Percentiles rank a stretch among this genome's conserved stretches.
Conservation (phyloP, 2,888 invertebrate species). For the Andrena bucephala region DNA sequence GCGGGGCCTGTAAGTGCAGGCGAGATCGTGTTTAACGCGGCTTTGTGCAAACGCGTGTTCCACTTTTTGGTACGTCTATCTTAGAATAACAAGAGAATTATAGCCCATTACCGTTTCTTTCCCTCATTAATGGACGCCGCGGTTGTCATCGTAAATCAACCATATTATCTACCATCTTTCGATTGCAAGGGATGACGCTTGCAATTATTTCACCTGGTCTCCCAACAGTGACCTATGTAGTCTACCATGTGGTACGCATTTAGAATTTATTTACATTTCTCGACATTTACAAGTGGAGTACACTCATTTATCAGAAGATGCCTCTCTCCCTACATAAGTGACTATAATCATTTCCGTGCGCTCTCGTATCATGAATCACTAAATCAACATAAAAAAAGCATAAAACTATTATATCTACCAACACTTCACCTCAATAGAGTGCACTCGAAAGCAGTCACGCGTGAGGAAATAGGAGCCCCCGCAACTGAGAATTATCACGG, state of each 20-base stretch:
- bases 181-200: neutral
- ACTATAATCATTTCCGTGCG: no score
- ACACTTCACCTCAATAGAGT: no score
- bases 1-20: neutral
- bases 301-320: neutral
- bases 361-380: no score
- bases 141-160: slow-evolving; percentile 5
- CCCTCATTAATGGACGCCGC: slow-evolving; percentile 1
- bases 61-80: neutral
- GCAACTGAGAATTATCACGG: no score
- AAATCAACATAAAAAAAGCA: no score
- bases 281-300: neutral
- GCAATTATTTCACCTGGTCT: neutral
- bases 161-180: neutral
- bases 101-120: neutral
- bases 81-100: neutral
- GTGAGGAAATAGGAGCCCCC: no score
- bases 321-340: no score
- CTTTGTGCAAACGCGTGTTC: neutral
- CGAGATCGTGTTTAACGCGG: neutral
- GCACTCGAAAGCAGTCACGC: no score
- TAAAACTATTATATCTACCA: no score
- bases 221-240: neutral
- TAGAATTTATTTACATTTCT: neutral
- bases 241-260: neutral